These are phyloP conservation scores for Nematopogon swammerdamellus DNA, from an alignment of 2,888 invertebrate genomes.

Conservation along the genomic window DNA sequence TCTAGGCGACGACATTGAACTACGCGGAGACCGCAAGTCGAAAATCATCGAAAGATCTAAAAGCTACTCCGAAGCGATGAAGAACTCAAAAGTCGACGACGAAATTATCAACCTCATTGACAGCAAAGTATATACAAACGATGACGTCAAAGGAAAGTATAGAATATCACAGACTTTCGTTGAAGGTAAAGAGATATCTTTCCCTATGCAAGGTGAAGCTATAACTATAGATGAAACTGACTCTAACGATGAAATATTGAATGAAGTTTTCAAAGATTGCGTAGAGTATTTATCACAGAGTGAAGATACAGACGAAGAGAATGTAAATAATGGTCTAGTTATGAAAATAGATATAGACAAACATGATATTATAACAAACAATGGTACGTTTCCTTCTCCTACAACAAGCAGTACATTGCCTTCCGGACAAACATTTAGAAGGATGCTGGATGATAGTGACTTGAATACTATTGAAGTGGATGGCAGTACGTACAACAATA, in stretches of 20 bases:
- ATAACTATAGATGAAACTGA: not conserved
- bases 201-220: slow-evolving; percentile 17
- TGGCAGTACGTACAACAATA: slow-evolving; percentile 23
- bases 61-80: slow-evolving; percentile 44
- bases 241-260: not conserved
- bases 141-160: slow-evolving; percentile 40
- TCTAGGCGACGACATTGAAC: slow-evolving; percentile 13
- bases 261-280: not conserved
- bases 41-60: slow-evolving; percentile 30
- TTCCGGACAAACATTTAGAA: not conserved
- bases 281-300: slow-evolving; percentile 14
- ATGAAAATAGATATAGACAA: slow-evolving; percentile 41
- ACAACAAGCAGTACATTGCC: not conserved
- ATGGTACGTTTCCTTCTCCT: not conserved
- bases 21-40: not conserved
- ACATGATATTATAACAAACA: not conserved
- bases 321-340: slow-evolving; percentile 24
- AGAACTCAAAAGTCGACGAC: slow-evolving; percentile 26
- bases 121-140: slow-evolving; percentile 42
- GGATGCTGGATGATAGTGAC: not conserved
- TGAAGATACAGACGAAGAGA: slow-evolving; percentile 20
- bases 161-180: slow-evolving; percentile 44
- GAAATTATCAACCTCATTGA: slow-evolving; percentile 37
- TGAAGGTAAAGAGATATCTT: slow-evolving; percentile 41
- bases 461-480: slow-evolving; percentile 28